Conservation (phyloP, 2,113 vertebrate genomes). For the Stigmatopora nigra region DNA sequence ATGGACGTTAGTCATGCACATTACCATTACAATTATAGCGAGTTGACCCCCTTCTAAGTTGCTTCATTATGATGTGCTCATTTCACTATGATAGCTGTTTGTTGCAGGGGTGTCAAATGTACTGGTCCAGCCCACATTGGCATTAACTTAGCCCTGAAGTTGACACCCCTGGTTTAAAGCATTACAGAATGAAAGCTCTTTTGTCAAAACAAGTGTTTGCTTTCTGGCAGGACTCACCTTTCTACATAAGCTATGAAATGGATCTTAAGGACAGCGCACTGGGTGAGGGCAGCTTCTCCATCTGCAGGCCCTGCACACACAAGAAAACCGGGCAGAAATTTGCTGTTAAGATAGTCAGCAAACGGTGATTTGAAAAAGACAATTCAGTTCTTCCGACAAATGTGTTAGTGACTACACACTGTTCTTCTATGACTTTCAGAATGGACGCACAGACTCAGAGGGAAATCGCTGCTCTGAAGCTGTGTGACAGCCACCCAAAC, state of each 20-base stretch:
- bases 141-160: too few relatives aligned
- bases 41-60: background rate
- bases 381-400: background rate
- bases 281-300: slow-evolving; percentile 97
- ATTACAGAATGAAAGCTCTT: too few relatives aligned
- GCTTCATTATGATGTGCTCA: background rate
- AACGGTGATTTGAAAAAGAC: slow-evolving; percentile 71
- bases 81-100: background rate
- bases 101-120: background rate
- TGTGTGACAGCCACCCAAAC: slow-evolving; percentile 93
- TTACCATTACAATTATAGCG: background rate
- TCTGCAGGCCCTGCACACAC: slow-evolving; percentile 91
- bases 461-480: slow-evolving; percentile 91
- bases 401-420: background rate
- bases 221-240: slow-evolving; percentile 85
- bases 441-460: slow-evolving; percentile 95
- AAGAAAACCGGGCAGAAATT: slow-evolving; percentile 90
- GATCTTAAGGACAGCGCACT: slow-evolving; percentile 86
- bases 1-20: slow-evolving; percentile 9
- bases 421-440: slow-evolving; percentile 57
- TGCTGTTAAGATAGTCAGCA: slow-evolving; percentile 97
- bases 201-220: background rate
- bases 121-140: too few relatives aligned
- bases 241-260: slow-evolving; percentile 92
- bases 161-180: too few relatives aligned